These are phyloP conservation scores for Orthonyx spaldingii DNA, from an alignment of 2,113 vertebrate genomes.

Conservation along the genomic window DNA sequence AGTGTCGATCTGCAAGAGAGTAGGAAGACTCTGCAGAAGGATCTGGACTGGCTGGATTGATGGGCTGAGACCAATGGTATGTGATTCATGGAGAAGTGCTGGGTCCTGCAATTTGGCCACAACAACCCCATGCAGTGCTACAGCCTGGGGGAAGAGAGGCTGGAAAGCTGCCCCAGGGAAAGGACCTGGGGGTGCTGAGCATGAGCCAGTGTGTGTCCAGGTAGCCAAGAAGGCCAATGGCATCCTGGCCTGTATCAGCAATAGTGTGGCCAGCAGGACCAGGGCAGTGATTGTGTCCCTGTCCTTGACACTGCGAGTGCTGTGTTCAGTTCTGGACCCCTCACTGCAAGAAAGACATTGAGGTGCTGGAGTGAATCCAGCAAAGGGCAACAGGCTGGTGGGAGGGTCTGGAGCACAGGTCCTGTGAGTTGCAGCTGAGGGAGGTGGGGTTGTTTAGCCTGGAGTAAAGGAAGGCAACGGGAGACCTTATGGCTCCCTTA, in stretches of 20 bases:
- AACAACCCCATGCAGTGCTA: neutral
- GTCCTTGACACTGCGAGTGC: rapidly evolving
- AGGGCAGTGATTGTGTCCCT: neutral
- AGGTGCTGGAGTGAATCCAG: rapidly evolving
- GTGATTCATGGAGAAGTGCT: neutral
- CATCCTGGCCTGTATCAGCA: neutral
- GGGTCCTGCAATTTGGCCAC: neutral
- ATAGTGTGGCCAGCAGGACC: neutral
- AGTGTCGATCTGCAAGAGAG: neutral
- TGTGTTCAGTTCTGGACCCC: neutral
- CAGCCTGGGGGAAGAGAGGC: neutral
- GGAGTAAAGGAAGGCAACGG: neutral
- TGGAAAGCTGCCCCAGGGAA: neutral
- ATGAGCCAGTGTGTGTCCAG: neutral
- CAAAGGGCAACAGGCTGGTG: neutral
- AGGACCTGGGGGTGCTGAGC: too few relatives aligned
- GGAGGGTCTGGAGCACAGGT: neutral
- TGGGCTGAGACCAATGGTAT: neutral
- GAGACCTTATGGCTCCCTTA: neutral
- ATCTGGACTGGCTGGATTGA: rapidly evolving
- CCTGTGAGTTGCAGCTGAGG: rapidly evolving
- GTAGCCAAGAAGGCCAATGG: neutral
- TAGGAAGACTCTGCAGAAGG: neutral
- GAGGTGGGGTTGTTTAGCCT: neutral
- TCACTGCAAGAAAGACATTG: neutral